Evolutionary conservation across 92 coral and sea anemone genomes (phyloP).

Genomic region (Virgularia gustaviana): DNA sequence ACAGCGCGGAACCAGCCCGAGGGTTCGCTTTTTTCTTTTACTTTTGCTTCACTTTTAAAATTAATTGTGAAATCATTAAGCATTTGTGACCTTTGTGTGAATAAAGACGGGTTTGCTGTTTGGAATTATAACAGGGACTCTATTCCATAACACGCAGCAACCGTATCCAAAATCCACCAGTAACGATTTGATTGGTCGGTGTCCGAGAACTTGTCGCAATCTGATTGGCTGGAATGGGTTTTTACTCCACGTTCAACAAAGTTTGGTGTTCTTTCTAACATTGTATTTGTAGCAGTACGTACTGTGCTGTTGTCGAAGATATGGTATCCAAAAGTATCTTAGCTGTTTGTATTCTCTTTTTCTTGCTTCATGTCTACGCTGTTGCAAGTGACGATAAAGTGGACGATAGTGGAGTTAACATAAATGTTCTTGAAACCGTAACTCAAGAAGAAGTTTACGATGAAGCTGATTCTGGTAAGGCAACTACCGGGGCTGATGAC

Average conservation of each 20-base stretch:
- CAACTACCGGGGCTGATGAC: neutral
- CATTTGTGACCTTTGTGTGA: too few relatives aligned
- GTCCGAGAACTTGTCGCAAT: constrained; percentile 73
- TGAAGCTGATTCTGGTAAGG: constrained; percentile 2
- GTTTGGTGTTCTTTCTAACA: too few relatives aligned
- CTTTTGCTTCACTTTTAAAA: too few relatives aligned
- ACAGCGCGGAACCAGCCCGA: too few relatives aligned
- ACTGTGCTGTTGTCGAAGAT: neutral
- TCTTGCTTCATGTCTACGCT: constrained; percentile 4
- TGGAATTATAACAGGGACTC: too few relatives aligned
- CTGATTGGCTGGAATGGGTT: constrained; percentile 65
- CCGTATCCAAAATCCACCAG: too few relatives aligned
- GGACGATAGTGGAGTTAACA: constrained; percentile 5
- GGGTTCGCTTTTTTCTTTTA: too few relatives aligned
- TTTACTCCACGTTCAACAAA: constrained; percentile 10
- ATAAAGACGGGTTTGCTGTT: too few relatives aligned
- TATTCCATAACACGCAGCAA: too few relatives aligned
- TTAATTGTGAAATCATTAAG: too few relatives aligned
- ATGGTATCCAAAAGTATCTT: neutral
- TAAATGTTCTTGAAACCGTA: constrained; percentile 35
- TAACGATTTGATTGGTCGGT: constrained; percentile 64
- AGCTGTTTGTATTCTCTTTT: constrained; percentile 1
- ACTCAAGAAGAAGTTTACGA: neutral
- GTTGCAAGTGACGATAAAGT: constrained; percentile 32
- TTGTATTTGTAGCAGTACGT: neutral